phyloP scores from a whole-genome alignment of 1,140 invertebrate genomes.

The Lepidurus arcticus region DNA sequence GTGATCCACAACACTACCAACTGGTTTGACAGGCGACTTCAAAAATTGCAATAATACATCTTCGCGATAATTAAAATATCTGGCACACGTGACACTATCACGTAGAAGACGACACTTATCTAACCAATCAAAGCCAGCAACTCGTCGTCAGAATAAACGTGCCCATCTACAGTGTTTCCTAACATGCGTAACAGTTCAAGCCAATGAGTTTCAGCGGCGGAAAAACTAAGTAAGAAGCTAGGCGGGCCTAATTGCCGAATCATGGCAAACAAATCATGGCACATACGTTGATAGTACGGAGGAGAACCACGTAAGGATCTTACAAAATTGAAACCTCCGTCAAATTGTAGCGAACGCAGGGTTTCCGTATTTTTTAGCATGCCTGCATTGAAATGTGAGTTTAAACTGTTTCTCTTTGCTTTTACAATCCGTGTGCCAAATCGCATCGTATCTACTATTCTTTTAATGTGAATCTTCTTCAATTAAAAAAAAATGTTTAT shows the following conservation, averaged over 20 bases:
- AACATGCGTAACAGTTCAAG: constrained; percentile 5
- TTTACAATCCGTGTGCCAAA: not conserved
- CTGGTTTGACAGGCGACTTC: not conserved
- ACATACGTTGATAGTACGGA: not conserved
- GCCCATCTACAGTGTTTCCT: not conserved
- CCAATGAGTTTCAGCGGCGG: not conserved
- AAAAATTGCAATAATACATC: not conserved
- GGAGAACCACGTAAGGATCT: not conserved
- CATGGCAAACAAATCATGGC: constrained; percentile 1
- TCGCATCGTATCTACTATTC: not conserved
- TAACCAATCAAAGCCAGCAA: not conserved
- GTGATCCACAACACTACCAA: constrained; percentile 5
- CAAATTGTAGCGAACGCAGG: constrained; percentile 4
- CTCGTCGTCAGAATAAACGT: not conserved
- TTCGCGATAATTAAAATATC: not conserved
- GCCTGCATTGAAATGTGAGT: not conserved
- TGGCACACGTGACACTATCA: not conserved
- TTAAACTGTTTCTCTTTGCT: not conserved
- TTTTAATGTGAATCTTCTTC: not conserved
- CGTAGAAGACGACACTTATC: not conserved
- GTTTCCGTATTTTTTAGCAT: not conserved
- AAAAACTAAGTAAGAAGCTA: not conserved
- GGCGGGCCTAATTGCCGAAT: not conserved
- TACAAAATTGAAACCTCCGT: not conserved
- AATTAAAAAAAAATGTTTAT: not conserved